Evolutionary conservation across 2,113 vertebrate genomes (phyloP).

Genomic region (Cebidichthys violaceus): DNA sequence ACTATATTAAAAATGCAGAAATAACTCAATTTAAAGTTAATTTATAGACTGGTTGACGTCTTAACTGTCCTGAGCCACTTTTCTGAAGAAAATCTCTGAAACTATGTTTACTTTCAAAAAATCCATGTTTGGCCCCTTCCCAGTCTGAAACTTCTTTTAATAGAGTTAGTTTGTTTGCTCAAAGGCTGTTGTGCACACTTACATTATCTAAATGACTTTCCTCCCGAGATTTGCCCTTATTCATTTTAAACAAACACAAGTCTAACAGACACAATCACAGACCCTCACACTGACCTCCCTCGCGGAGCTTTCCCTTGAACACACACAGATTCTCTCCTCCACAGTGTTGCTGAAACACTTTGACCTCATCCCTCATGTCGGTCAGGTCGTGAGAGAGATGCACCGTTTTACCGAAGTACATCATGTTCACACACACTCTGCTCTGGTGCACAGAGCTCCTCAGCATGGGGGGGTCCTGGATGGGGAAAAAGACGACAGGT

Average conservation of each 20-base stretch:
- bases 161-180: background rate
- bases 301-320: constrained; percentile 87
- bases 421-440: constrained; percentile 88
- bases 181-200: background rate
- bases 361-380: constrained; percentile 89
- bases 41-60: background rate
- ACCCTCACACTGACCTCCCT: constrained; percentile 87
- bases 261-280: background rate
- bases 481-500: constrained; percentile 1
- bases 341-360: constrained; percentile 94
- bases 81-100: too few species aligned
- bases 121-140: too few species aligned
- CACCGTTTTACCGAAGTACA: constrained; percentile 89
- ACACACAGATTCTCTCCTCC: constrained; percentile 97
- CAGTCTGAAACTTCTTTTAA: too few species aligned
- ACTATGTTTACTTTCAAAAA: too few species aligned
- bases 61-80: too few species aligned
- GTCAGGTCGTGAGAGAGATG: constrained; percentile 82
- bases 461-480: constrained; percentile 83
- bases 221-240: background rate
- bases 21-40: background rate
- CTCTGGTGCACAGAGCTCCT: constrained; percentile 83
- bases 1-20: background rate
- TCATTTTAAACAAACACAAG: background rate
- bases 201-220: background rate